A percentile compares a stretch with the other conserved stretches of the same genome.
Evolutionary conservation across 2,888 invertebrate genomes (phyloP).

Genomic region (Frankliniella intonsa): DNA sequence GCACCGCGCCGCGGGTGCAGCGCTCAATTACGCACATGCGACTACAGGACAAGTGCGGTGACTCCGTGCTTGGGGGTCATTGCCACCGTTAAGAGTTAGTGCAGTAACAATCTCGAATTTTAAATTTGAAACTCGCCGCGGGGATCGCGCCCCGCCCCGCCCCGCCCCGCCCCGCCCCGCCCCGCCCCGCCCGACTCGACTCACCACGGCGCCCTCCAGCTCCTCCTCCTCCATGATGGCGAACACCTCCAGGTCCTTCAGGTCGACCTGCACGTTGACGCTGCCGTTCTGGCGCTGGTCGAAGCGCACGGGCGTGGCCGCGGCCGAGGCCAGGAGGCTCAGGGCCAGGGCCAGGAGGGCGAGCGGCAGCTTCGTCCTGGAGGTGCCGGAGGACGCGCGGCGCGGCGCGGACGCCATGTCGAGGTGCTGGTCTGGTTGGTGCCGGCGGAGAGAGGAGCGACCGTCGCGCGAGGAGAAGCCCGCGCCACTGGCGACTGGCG

Average conservation of each 20-base stretch:
- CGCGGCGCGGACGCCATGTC: too few species aligned
- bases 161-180: background rate
- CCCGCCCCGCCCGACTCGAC: background rate
- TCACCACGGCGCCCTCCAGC: background rate
- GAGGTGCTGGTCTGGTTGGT: background rate
- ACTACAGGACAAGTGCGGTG: too few species aligned
- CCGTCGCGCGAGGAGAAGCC: background rate
- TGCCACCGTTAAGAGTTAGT: background rate
- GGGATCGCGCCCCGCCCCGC: background rate
- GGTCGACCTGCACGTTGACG: constrained; percentile 70
- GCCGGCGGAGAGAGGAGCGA: background rate
- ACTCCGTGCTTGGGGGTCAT: too few species aligned
- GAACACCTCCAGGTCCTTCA: constrained; percentile 72
- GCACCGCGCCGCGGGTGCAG: too few species aligned
- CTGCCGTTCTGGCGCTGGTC: constrained; percentile 77
- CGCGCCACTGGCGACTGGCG: background rate
- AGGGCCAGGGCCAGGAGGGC: constrained; percentile 1
- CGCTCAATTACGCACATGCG: too few species aligned
- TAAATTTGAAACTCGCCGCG: background rate
- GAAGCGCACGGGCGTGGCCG: constrained; percentile 42
- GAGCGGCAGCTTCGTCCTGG: background rate
- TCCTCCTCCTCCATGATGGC: constrained; percentile 56
- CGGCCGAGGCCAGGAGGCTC: constrained; percentile 27
- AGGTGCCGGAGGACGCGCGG: too few species aligned
- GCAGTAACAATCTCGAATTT: background rate